Evolutionary conservation across 2,113 vertebrate species (phyloP).

Genomic region (Erpornis zantholeuca): DNA sequence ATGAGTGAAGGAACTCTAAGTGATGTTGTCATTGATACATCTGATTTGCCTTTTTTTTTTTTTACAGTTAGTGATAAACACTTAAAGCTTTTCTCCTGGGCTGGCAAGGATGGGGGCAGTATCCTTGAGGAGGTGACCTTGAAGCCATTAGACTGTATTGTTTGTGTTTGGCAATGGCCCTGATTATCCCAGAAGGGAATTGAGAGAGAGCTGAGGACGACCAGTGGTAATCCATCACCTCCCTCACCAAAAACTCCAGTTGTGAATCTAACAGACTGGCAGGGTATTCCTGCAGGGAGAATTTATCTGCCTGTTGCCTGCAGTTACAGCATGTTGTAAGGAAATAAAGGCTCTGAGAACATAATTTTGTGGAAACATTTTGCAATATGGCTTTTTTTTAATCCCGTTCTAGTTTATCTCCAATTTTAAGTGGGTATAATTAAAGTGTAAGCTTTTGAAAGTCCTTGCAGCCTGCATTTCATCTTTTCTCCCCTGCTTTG

Average conservation of each 20-base stretch:
- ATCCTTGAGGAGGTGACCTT: conserved; percentile 14
- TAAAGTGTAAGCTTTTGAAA: neutral
- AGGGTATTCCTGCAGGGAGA: neutral
- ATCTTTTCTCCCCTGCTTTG: neutral
- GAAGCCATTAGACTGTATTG: neutral
- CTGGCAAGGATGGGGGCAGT: neutral
- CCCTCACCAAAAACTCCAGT: neutral
- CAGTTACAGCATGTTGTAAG: neutral
- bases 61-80: neutral
- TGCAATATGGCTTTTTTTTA: neutral
- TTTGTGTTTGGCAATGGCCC: neutral
- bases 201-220: neutral
- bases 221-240: neutral
- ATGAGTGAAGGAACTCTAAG: neutral
- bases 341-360: neutral
- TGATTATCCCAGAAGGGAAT: neutral
- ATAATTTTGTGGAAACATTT: neutral
- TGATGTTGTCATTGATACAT: neutral
- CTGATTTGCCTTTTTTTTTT: neutral
- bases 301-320: neutral
- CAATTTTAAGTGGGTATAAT: neutral
- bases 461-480: neutral
- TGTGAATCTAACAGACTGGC: neutral
- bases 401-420: neutral
- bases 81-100: neutral